These are phyloP conservation scores for Ciconia stormi DNA, from an alignment of 2,113 vertebrate species.

Conservation along the genomic window DNA sequence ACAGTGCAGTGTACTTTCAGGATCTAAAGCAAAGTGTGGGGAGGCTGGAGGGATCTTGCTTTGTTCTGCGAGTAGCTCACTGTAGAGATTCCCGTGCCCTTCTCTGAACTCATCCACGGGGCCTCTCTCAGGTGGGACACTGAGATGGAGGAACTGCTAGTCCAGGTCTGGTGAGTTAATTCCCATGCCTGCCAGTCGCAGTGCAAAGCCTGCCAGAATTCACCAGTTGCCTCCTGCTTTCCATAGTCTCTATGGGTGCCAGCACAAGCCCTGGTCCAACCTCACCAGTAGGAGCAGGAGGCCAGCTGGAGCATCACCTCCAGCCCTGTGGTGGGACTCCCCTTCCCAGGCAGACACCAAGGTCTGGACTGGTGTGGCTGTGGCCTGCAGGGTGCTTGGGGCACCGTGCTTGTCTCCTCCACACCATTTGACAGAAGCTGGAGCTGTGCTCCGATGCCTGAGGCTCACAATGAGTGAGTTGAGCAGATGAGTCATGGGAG, in stretches of 20 bases:
- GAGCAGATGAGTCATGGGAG: background rate
- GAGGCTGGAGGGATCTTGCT: background rate
- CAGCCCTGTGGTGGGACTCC: background rate
- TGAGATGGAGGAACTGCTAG: background rate
- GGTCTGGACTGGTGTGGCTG: background rate
- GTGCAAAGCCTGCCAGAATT: background rate
- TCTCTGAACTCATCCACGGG: background rate
- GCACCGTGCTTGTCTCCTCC: fast-evolving
- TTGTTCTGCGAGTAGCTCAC: background rate
- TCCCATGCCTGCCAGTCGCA: background rate
- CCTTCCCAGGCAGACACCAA: background rate
- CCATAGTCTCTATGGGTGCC: background rate
- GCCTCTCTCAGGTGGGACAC: background rate
- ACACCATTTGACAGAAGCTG: fast-evolving
- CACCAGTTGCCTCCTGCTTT: background rate
- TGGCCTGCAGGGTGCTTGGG: background rate
- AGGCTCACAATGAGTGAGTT: background rate
- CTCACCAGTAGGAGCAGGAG: background rate
- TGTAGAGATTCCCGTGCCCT: background rate
- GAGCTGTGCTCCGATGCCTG: background rate
- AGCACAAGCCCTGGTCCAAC: background rate
- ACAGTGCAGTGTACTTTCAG: background rate
- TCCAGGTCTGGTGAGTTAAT: background rate
- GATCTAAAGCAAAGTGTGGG: background rate
- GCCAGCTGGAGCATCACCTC: background rate